Base-by-base conservation (phyloP, 92 coral and sea anemone species). In the Scolanthus callimorphus region DNA sequence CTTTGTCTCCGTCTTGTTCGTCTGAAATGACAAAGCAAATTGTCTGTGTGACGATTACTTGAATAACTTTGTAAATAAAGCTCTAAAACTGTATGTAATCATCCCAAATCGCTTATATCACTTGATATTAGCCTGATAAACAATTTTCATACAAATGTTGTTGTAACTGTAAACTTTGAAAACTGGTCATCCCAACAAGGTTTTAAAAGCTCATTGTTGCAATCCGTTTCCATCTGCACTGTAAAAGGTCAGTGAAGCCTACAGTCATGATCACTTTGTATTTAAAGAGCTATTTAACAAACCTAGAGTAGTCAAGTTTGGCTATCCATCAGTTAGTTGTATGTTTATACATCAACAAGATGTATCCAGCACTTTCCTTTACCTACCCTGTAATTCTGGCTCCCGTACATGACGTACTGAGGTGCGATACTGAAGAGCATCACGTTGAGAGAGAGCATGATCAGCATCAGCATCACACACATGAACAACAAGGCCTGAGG, bases 331-430 rank as follows among this genome's bases (percentile, higher is more conserved):
- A n/a, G n/a, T n/a, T n/a, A n/a, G n/a, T n/a, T n/a, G n/a, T n/a
- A n/a, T n/a, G n/a, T n/a, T n/a, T n/a, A n/a, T n/a, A n/a, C n/a
- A n/a, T n/a, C n/a, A n/a, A n/a, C n/a, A n/a, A n/a, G n/a, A 6
- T 34, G 15, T 34, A 34, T 15, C 41, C 15, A 34, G 6, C 15
- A 15, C 8, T 13, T 45, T 23, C 2, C 3, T 1, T 48, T 10
- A 25, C 85, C 55, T 39, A 85, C 86, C 81, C 29, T 56, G 56
- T 88, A 92, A 48, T 88, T 83, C 52, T 88, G 96, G 56, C 82
- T 91, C 41, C 97, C 97, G 38, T 87, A 91, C 96, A 87, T 91
- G 52, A 91, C 83, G 41, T 92, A 92, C 78, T 92, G 92, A 20
- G 98, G 96, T 25, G 98, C 98, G 60, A 92, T 55, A 22, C 89